Percentiles rank a stretch among this genome's conserved stretches.
Evolutionary conservation across 2,888 invertebrate species (phyloP).

Genomic region (Amphipyra tragopoginis): DNA sequence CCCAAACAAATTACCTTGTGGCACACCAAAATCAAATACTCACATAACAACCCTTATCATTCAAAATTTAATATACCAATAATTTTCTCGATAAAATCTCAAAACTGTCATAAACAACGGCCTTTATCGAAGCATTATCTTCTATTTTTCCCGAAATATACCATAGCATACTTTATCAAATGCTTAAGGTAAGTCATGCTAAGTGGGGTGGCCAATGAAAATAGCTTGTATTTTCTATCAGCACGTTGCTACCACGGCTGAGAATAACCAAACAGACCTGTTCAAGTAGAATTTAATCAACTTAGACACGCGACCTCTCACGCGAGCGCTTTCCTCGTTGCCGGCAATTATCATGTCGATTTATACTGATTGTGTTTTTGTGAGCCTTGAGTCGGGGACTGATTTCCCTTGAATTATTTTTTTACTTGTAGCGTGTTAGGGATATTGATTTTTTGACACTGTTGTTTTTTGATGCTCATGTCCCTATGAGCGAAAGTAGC

Average conservation of each 20-base stretch:
- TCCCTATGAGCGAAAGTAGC: background rate
- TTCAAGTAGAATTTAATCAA: conserved; percentile 70
- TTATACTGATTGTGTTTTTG: conserved; percentile 63
- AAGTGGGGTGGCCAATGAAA: conserved; percentile 52
- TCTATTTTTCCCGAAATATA: conserved; percentile 32
- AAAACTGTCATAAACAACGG: conserved; percentile 32
- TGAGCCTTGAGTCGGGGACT: conserved; percentile 38
- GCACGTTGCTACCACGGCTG: conserved; percentile 59
- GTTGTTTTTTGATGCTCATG: background rate
- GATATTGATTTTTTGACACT: conserved; percentile 40
- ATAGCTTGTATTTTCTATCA: conserved; percentile 60
- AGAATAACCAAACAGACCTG: conserved; percentile 65
- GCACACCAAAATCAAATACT: conserved; percentile 14
- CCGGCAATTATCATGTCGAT: conserved; percentile 67
- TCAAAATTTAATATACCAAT: conserved; percentile 33
- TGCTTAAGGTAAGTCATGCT: conserved; percentile 58
- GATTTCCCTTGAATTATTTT: conserved; percentile 34
- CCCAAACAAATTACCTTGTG: conserved; percentile 21
- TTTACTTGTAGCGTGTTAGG: conserved; percentile 41
- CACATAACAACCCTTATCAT: conserved; percentile 10
- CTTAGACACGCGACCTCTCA: conserved; percentile 67
- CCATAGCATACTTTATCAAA: conserved; percentile 41
- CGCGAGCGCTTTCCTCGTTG: conserved; percentile 61
- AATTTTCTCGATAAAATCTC: conserved; percentile 37
- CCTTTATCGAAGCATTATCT: conserved; percentile 27